Conservation (phyloP, 2,797 vertebrate genomes). For the Pantherophis vulpinus region DNA sequence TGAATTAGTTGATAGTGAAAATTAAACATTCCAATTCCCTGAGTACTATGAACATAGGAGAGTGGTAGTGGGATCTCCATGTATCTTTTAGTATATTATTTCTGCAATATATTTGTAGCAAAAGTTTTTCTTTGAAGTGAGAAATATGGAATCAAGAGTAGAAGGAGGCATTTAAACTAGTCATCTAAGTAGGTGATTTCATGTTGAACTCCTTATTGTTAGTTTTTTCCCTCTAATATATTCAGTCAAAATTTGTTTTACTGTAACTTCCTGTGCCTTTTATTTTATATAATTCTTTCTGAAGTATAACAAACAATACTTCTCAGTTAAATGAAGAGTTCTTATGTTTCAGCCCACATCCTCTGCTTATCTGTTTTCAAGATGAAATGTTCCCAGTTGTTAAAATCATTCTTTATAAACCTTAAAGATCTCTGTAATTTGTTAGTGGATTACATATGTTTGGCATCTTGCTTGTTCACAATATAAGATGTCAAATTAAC, state of each 20-base stretch:
- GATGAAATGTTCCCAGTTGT: not conserved
- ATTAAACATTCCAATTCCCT: not conserved
- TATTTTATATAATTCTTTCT: not conserved
- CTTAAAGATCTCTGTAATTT: not conserved
- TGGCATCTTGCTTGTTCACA: not conserved
- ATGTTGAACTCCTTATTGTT: not conserved
- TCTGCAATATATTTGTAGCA: not conserved
- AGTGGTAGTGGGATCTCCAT: not conserved
- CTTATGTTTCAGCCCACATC: not conserved
- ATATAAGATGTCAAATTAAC: not conserved
- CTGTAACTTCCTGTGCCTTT: not conserved
- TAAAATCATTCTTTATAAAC: not conserved
- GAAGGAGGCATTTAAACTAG: not conserved
- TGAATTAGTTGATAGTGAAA: not conserved
- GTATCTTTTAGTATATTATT: not conserved
- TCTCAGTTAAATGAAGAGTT: not conserved
- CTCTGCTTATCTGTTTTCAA: not conserved
- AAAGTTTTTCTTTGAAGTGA: not conserved
- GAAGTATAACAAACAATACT: not conserved
- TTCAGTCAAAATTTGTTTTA: not conserved
- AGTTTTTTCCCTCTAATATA: not conserved
- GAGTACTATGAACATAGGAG: not conserved
- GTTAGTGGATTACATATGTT: not conserved
- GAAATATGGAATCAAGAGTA: not conserved
- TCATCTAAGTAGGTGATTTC: not conserved